A percentile compares a stretch with the other conserved stretches of the same genome.
Conservation (phyloP, 2,888 invertebrate species). For the Resseliella maxima region DNA sequence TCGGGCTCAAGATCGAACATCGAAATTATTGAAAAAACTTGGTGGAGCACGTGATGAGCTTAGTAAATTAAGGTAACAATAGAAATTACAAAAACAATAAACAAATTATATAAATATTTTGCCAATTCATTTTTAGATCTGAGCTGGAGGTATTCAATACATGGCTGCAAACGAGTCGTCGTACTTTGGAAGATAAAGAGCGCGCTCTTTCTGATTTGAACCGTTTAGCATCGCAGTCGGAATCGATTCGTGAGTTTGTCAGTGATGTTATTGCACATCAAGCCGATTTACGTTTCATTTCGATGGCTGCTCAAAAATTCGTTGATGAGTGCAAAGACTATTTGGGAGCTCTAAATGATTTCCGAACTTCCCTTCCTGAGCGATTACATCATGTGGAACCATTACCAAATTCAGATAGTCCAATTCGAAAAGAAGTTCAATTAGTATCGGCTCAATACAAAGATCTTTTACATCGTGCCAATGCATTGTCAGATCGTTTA, state of each 20-base stretch:
- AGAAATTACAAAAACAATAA: conserved; percentile 63
- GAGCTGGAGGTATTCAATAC: conserved; percentile 84
- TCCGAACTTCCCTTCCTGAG: conserved; percentile 85
- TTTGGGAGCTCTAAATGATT: conserved; percentile 84
- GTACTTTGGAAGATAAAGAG: conserved; percentile 86
- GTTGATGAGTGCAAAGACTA: conserved; percentile 95
- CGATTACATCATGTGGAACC: conserved; percentile 83
- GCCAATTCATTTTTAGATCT: conserved; percentile 68
- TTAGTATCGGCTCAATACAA: conserved; percentile 82
- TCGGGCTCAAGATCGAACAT: conserved; percentile 82
- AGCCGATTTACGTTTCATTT: conserved; percentile 93
- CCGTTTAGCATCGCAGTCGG: conserved; percentile 76
- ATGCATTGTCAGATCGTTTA: conserved; percentile 83
- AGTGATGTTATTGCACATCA: conserved; percentile 95
- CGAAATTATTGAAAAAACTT: conserved; percentile 80
- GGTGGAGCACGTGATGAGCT: conserved; percentile 87
- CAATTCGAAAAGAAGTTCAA: conserved; percentile 82
- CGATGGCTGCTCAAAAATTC: conserved; percentile 96
- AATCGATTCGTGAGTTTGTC: conserved; percentile 88
- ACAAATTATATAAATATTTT: background rate
- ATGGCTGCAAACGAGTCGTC: conserved; percentile 86
- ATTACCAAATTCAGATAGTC: conserved; percentile 76
- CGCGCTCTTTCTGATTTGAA: conserved; percentile 81
- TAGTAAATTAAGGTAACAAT: conserved; percentile 74
- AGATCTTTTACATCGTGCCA: conserved; percentile 84